Evolutionary conservation across 92 coral and sea anemone species (phyloP), one percentile per base, ranked within the genome.

Genomic region (Parazoanthus swiftii): DNA sequence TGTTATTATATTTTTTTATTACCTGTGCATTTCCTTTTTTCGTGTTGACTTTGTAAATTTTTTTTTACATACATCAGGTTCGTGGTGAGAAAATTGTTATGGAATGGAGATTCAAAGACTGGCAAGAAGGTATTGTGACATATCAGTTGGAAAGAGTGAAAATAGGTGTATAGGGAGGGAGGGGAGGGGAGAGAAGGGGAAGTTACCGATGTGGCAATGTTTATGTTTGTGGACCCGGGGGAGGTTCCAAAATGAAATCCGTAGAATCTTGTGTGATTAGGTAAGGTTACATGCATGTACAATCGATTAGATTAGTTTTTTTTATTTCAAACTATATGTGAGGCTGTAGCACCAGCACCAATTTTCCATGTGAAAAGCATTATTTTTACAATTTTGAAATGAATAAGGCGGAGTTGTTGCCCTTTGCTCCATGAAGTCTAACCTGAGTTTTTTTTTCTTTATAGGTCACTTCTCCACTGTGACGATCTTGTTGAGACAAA

Each of bases 31-130:
- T 43, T 6, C 46, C 35, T 77, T 48, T n/a, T 48, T 25, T 23
- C 50, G 37, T 82, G 75, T 25, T 38, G 21, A 58, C 8, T 16
- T 20, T 67, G 23, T 18, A 14, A 36, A 18, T 29, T 42, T 1
- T 85, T 67, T 25, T 16, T 15, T 84, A 37, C 15, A 37, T 79
- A 79, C 33, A 29, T 1, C 77, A 96, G 99, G 91, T 96, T 43
- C 86, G 92, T 75, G 93, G 91, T 80, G 95, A 97, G 80, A 97
- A 95, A 89, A 97, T 97, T 73, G 92, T 89, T 2, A 97, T 97
- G 99, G 94, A 91, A 25, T 97, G 99, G 99, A 91, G 99, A 77
- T 93, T 88, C 75, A 95, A 93, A 36, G 93, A 89, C 88, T 97
- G 99, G 99, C 99, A 97, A 76, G 91, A 95, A 85, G 98, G 98